phyloP scores from a whole-genome alignment of 2,888 invertebrate genomes.

The Dysmachus trigonus region DNA sequence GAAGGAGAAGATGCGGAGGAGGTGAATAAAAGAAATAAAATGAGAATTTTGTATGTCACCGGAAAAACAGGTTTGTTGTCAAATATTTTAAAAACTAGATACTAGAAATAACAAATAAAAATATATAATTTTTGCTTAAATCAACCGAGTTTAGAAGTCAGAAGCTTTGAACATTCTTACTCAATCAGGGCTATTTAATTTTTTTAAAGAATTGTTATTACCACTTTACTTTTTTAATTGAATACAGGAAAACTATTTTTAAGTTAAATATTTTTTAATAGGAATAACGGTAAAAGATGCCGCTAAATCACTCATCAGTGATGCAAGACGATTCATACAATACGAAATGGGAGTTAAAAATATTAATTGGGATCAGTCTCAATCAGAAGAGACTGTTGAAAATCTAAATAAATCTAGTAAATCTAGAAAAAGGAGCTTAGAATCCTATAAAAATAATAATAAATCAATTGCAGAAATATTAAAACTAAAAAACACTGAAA shows the following conservation, averaged over 20 bases:
- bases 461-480: not conserved
- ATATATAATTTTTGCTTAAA: no score
- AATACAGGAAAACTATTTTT: no score
- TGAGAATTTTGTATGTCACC: constrained; percentile 79
- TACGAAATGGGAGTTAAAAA: constrained; percentile 77
- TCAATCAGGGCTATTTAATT: no score
- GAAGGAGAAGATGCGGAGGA: constrained; percentile 76
- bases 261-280: not conserved
- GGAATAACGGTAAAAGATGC: constrained; percentile 80
- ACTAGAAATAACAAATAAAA: not conserved
- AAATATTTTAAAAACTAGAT: not conserved
- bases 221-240: no score
- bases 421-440: not conserved
- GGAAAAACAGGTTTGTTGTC: constrained; percentile 72
- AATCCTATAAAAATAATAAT: not conserved
- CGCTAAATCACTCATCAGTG: constrained; percentile 77
- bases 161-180: no score
- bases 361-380: constrained; percentile 71
- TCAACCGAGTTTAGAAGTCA: no score
- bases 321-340: constrained; percentile 77
- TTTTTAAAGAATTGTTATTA: no score
- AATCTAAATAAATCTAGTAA: not conserved
- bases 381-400: not conserved
- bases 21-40: constrained; percentile 72
- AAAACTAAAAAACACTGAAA: not conserved